phyloP scores from a whole-genome alignment of 1,140 invertebrate species.

The Babylonia areolata region DNA sequence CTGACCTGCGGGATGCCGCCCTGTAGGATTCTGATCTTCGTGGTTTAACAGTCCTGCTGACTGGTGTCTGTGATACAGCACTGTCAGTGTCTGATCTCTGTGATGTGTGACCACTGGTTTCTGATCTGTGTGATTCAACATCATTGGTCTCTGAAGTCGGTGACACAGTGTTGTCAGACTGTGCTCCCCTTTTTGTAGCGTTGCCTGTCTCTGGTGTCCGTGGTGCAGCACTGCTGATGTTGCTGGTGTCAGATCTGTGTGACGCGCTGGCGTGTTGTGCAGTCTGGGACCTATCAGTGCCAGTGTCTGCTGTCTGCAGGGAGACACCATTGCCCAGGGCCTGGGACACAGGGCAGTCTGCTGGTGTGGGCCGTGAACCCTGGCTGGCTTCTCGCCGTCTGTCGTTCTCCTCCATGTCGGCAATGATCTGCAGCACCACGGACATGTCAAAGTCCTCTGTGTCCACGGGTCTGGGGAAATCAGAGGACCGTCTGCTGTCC shows the following conservation, averaged over 20 bases:
- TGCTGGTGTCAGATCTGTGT: background rate
- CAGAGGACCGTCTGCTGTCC: background rate
- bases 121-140: background rate
- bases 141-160: background rate
- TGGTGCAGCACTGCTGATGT: background rate
- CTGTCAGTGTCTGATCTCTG: background rate
- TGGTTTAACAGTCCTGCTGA: background rate
- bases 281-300: background rate
- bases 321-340: too few species aligned
- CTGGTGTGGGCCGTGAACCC: background rate
- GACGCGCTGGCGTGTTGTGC: background rate
- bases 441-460: background rate
- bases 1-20: too few species aligned
- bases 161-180: background rate
- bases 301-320: background rate
- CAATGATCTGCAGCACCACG: constrained; percentile 4
- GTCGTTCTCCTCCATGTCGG: constrained; percentile 15
- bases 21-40: background rate
- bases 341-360: background rate
- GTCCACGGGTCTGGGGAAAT: background rate
- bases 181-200: background rate
- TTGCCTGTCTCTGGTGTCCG: background rate
- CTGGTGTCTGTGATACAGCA: background rate
- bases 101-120: background rate
- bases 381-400: background rate